A percentile compares a stretch with the other conserved stretches of the same genome.
Conservation (phyloP, 2,888 invertebrate genomes). For the Mactromeris polynyma region DNA sequence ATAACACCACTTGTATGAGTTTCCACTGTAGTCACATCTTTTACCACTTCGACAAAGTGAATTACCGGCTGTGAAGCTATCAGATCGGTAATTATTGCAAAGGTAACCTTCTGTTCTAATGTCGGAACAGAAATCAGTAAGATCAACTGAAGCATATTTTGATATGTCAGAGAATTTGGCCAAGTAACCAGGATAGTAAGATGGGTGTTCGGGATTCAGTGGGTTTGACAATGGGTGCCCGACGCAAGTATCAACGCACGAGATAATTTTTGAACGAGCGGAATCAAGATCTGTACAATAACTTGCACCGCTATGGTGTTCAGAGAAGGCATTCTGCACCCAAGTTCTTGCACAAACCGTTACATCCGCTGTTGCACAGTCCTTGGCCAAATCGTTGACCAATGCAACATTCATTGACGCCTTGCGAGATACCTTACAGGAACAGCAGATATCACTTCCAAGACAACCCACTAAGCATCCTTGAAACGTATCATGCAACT, state of each 20-base stretch:
- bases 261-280: background rate
- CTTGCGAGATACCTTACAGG: constrained; percentile 4
- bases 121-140: background rate
- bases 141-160: background rate
- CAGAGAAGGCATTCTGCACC: background rate
- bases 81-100: background rate
- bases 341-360: background rate
- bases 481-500: constrained; percentile 5
- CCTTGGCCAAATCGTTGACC: constrained; percentile 1
- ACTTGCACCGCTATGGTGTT: background rate
- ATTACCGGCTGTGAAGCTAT: constrained; percentile 23
- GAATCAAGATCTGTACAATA: background rate
- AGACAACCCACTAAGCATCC: constrained; percentile 2
- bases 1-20: constrained; percentile 24
- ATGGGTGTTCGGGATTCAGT: background rate
- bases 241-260: background rate
- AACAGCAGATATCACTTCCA: constrained; percentile 7
- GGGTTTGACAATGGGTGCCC: constrained; percentile 12
- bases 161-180: background rate
- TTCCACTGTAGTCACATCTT: background rate
- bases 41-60: background rate
- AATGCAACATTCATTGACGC: background rate
- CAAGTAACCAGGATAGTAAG: background rate
- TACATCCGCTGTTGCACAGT: background rate
- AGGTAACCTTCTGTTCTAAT: constrained; percentile 5